These are phyloP conservation scores for Acronicta aceris DNA, from an alignment of 2,888 invertebrate species.

Conservation along the genomic window DNA sequence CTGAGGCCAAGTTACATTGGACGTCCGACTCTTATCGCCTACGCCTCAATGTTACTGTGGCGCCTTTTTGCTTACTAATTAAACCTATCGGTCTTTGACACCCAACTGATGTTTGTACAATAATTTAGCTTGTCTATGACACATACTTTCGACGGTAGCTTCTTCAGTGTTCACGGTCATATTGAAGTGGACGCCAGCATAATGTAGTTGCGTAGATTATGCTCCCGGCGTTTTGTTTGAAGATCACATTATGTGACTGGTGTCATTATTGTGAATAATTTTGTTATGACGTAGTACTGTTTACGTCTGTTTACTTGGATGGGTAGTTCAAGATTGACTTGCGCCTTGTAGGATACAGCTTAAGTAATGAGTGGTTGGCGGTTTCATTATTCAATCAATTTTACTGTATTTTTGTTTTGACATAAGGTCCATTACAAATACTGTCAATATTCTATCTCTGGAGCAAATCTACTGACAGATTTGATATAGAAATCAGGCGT, in stretches of 20 bases:
- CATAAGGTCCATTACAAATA: no score
- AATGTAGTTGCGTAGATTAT: neutral
- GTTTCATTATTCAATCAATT: neutral
- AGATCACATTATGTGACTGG: slow-evolving; percentile 14
- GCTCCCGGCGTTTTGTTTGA: neutral
- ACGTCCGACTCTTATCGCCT: slow-evolving; percentile 70
- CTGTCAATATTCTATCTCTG: no score
- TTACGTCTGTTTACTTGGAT: slow-evolving; percentile 69
- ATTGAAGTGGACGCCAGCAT: slow-evolving; percentile 3
- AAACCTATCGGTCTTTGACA: slow-evolving; percentile 86
- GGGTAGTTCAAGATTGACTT: slow-evolving; percentile 70
- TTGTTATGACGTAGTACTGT: slow-evolving; percentile 62
- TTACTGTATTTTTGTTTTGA: no score
- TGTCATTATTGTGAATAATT: slow-evolving; percentile 60
- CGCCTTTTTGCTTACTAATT: slow-evolving; percentile 84
- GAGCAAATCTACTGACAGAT: no score
- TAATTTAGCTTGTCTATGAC: slow-evolving; percentile 65
- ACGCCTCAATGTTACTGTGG: slow-evolving; percentile 71
- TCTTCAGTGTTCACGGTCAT: slow-evolving; percentile 39
- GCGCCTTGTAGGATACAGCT: slow-evolving; percentile 29
- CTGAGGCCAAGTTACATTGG: slow-evolving; percentile 63
- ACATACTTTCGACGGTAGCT: slow-evolving; percentile 53
- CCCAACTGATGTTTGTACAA: slow-evolving; percentile 71
- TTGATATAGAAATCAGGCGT: no score
- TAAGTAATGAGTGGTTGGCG: slow-evolving; percentile 25